Percentiles rank a stretch among this genome's conserved stretches.
Evolutionary conservation across 2,888 invertebrate genomes (phyloP).

Genomic region (Brenthis daphne): DNA sequence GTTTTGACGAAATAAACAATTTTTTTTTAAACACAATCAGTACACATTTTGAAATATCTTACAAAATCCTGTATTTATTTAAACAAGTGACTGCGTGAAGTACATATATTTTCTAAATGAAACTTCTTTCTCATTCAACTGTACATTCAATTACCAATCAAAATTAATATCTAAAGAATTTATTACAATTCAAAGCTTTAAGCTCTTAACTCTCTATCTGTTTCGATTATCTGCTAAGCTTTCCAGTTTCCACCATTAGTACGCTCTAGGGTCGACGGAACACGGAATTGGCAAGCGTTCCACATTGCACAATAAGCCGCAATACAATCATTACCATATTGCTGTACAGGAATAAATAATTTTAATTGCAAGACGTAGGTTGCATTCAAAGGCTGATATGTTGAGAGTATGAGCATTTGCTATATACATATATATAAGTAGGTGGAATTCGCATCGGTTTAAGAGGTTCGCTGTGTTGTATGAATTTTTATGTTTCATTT

Average conservation of each 20-base stretch:
- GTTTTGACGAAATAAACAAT: no score
- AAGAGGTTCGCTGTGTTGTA: no score
- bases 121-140: no score
- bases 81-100: no score
- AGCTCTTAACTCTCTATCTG: neutral
- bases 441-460: no score
- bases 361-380: constrained; percentile 15
- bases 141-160: no score
- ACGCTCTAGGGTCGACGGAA: constrained; percentile 12
- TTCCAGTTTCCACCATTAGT: constrained; percentile 8
- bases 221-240: constrained; percentile 5
- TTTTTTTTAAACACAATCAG: no score
- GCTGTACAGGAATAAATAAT: constrained; percentile 21
- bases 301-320: constrained; percentile 23
- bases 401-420: neutral
- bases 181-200: neutral
- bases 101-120: no score
- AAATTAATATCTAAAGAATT: neutral
- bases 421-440: neutral
- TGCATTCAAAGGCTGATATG: neutral
- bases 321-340: constrained; percentile 25
- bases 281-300: constrained; percentile 20
- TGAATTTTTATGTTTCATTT: no score
- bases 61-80: no score
- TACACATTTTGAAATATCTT: no score